Base-by-base conservation (phyloP, 2,113 vertebrate genomes). In the Ancistrus triradiatus region DNA sequence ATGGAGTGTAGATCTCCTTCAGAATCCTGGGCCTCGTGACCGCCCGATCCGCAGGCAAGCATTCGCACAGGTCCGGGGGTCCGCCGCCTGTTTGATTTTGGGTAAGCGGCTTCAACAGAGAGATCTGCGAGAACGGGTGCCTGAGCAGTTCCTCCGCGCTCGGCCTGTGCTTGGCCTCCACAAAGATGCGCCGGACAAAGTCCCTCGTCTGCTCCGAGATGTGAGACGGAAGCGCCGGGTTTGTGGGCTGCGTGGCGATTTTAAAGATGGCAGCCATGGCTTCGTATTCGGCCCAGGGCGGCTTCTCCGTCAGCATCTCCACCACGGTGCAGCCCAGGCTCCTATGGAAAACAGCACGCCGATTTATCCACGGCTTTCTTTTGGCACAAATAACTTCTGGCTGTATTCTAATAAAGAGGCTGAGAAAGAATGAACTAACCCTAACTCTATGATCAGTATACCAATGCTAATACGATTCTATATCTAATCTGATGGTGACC, bases 191-290 rank as follows among this genome's bases (percentile, higher is more conserved):
- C 72, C 85, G 90, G 66, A 96, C 80, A 60, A 97, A 97, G 90
- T 97, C 93, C 72, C 90, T 82, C 14, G 92, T 90, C 1, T 91
- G 91, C 69, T 96, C 91, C 0, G 94, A 94, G 77, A 88, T 90
- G 82, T 93, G 86, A 0, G 87, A 88, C 24, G 95, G 94, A n/a
- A 97, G 88, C 78, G 90, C 80, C 21, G 95, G 95, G 74, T 96
- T 95, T 46, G 95, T 97, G 13, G 95, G 95, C 73, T 97, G 95
- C 0, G 95, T 97, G 79, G 95, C 95, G 4, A 97, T 97, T 83
- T 97, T 97, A 84, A 97, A 97, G 71, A 97, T 97, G 70, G 95
- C 95, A 0, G 95, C 95, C 95, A 97, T 97, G 74, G 95, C 95
- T 77, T 97, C 95, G 42, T 88, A 97, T 77, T 97, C 95, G 33